Evolutionary conservation across 1,140 invertebrate species (phyloP).

Genomic region (Cardiocondyla obscurior): DNA sequence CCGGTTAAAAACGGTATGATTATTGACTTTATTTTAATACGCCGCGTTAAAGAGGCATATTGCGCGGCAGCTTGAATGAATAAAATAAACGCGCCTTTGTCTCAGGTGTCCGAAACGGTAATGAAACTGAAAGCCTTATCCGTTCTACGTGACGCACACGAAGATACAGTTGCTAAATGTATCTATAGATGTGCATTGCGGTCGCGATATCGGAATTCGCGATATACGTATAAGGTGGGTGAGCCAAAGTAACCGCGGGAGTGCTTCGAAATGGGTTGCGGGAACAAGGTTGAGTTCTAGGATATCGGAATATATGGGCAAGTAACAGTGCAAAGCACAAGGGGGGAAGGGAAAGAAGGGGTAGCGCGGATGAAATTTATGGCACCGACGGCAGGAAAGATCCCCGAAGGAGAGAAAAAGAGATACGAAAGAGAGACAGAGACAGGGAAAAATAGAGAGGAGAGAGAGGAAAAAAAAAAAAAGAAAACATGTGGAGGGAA

Average conservation of each 20-base stretch:
- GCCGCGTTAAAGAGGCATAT: background rate
- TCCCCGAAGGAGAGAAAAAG: background rate
- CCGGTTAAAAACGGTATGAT: background rate
- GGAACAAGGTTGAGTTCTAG: constrained; percentile 71
- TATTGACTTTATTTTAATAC: background rate
- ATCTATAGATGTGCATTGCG: constrained; percentile 45
- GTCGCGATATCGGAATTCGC: constrained; percentile 70
- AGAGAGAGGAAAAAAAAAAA: background rate
- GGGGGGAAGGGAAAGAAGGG: too few species aligned
- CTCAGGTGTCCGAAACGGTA: background rate
- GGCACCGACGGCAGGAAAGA: constrained; percentile 37
- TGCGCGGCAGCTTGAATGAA: background rate
- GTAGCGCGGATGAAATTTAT: constrained; percentile 61
- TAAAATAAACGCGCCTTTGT: constrained; percentile 2
- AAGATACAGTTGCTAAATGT: constrained; percentile 45
- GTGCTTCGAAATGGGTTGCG: constrained; percentile 72
- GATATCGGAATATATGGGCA: constrained; percentile 71
- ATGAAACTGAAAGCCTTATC: constrained; percentile 48
- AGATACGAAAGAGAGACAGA: background rate
- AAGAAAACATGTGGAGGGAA: constrained; percentile 1
- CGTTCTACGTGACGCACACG: constrained; percentile 30
- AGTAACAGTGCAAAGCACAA: constrained; percentile 66
- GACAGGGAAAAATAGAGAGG: background rate
- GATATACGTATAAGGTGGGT: constrained; percentile 65
- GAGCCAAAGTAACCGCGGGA: constrained; percentile 72